Percentiles rank a stretch among this genome's conserved stretches.
These are phyloP conservation scores for Acipenser transmontanus DNA, from an alignment of 2,797 vertebrate species.

Conservation along the genomic window DNA sequence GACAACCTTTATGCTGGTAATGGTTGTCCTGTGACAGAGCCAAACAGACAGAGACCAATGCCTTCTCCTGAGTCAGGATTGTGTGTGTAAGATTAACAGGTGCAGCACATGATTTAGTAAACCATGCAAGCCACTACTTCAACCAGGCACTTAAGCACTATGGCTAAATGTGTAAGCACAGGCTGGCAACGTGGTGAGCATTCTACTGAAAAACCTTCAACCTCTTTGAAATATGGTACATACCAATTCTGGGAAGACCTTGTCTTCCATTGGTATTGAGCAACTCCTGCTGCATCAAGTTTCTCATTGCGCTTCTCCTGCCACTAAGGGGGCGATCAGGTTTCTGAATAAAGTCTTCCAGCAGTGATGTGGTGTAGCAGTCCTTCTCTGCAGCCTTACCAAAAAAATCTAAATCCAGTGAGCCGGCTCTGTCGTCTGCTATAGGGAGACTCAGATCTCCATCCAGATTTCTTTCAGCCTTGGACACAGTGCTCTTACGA, in stretches of 20 bases:
- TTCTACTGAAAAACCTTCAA: too few species aligned
- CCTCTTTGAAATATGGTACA: neutral
- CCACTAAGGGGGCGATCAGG: slow-evolving; percentile 60
- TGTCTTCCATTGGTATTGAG: slow-evolving; percentile 17
- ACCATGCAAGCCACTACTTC: too few species aligned
- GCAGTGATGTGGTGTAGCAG: slow-evolving; percentile 36
- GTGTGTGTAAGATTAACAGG: too few species aligned
- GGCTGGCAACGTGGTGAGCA: too few species aligned
- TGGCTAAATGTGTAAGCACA: too few species aligned
- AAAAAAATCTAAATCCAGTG: slow-evolving; percentile 44
- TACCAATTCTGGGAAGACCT: slow-evolving; percentile 47
- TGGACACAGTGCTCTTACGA: slow-evolving; percentile 34
- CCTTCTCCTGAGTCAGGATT: too few species aligned
- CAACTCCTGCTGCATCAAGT: slow-evolving; percentile 26
- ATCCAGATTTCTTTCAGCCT: slow-evolving; percentile 13
- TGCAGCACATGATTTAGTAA: too few species aligned
- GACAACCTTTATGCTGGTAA: too few species aligned
- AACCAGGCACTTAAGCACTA: too few species aligned
- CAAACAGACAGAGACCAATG: too few species aligned
- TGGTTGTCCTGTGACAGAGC: too few species aligned
- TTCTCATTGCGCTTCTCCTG: slow-evolving; percentile 59
- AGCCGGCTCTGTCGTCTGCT: slow-evolving; percentile 33
- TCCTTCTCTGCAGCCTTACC: slow-evolving; percentile 6
- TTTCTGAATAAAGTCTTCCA: slow-evolving; percentile 45
- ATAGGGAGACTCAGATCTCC: slow-evolving; percentile 33